These are phyloP conservation scores for Cairina moschata DNA, from an alignment of 2,113 vertebrate species.

Conservation along the genomic window DNA sequence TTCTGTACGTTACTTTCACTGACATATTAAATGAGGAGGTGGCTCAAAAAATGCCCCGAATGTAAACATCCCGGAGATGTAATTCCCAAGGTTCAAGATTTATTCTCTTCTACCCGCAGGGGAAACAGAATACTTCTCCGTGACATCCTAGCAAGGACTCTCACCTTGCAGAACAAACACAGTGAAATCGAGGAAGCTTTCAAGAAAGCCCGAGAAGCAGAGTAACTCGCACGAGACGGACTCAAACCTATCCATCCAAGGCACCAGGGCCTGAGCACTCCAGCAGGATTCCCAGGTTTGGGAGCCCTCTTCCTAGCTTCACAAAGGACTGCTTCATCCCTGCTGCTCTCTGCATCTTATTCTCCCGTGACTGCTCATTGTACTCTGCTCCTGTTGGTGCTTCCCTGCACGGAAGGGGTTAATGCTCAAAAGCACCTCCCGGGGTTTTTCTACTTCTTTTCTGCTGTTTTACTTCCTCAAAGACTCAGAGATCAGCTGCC, in stretches of 20 bases:
- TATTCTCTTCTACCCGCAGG: background rate
- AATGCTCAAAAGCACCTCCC: slow-evolving; percentile 3
- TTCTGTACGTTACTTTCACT: background rate
- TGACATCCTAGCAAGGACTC: background rate
- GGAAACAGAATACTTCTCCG: fast-evolving
- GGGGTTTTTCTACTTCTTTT: slow-evolving; percentile 1
- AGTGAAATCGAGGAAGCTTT: background rate
- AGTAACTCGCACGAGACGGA: background rate
- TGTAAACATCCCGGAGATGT: background rate
- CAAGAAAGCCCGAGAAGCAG: background rate
- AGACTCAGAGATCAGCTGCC: background rate
- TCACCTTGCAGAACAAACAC: fast-evolving
- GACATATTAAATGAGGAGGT: background rate
- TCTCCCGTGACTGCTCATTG: background rate
- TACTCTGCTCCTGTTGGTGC: too few relatives aligned
- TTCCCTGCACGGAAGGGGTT: background rate
- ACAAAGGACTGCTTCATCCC: background rate
- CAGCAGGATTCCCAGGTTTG: background rate
- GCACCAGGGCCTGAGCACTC: background rate
- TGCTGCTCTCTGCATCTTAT: fast-evolving
- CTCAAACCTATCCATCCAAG: background rate
- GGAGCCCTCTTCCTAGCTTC: background rate
- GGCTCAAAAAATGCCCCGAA: background rate
- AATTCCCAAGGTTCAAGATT: background rate
- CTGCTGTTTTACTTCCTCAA: slow-evolving; percentile 28